Percentiles rank a stretch among this genome's conserved stretches.
phyloP scores from a whole-genome alignment of 2,113 vertebrate genomes.

The Varanus salvator region DNA sequence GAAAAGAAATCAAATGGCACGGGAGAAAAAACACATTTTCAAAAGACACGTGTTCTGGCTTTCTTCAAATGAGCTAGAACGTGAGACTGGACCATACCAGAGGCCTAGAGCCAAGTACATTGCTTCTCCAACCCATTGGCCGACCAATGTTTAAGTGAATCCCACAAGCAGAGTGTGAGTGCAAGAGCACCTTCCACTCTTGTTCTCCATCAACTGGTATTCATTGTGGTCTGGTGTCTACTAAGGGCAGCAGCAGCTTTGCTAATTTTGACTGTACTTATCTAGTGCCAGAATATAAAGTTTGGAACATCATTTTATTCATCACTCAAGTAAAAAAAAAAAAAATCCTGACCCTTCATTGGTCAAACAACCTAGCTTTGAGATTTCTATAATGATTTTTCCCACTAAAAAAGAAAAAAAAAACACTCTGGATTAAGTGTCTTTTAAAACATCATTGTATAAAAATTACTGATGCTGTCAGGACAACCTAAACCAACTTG shows the following conservation, averaged over 20 bases:
- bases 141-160: too few species aligned
- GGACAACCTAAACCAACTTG: constrained; percentile 45
- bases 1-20: constrained; percentile 28
- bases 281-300: constrained; percentile 31
- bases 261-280: constrained; percentile 12
- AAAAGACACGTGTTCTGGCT: constrained; percentile 44
- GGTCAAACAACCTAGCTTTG: constrained; percentile 55
- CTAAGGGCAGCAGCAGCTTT: background rate
- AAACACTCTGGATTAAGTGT: constrained; percentile 57
- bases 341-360: constrained; percentile 47
- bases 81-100: too few species aligned
- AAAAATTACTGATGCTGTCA: constrained; percentile 60
- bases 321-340: constrained; percentile 53
- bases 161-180: too few species aligned
- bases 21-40: constrained; percentile 50
- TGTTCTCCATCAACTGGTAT: too few species aligned
- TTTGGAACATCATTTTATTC: constrained; percentile 30
- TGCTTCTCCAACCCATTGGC: too few species aligned
- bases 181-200: too few species aligned
- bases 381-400: constrained; percentile 41
- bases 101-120: too few species aligned
- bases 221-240: background rate
- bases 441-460: constrained; percentile 71
- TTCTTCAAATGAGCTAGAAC: constrained; percentile 54
- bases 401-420: constrained; percentile 18